Evolutionary conservation across 2,888 invertebrate genomes (phyloP), one percentile per base, ranked within the genome.

Genomic region (Aleiodes testaceus): DNA sequence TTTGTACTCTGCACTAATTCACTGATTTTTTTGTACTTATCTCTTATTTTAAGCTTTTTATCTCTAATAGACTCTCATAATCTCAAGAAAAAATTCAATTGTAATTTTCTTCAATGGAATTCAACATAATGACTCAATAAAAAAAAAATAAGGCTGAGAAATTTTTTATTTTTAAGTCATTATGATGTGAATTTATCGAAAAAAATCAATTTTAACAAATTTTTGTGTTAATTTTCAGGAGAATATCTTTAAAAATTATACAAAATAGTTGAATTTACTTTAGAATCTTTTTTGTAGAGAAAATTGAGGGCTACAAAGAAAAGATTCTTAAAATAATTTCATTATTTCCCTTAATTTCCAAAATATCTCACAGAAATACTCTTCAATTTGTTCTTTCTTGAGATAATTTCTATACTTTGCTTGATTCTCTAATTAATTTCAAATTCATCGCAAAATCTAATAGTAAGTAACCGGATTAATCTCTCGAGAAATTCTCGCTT

Each of bases 1-100:
- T 59, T 59, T 59, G 59, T 59, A 59, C 59, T 59, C 11, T n/a
- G 53, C 26, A 53, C 26, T 53, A 26, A 50, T 53, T 6, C 26
- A 26, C 12, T 26, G 22, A 50, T 53, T 6, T 53, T 6, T 36
- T 59, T 59, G 59, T 59, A 59, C 59, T 59, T 11, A 42, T 11
- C 14, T 18, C 26, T 30, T 18, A 59, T 42, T 12, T 16, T 30
- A 4, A 12, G 26, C 30, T 30, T 18, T 16, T 18, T 18, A 36
- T 59, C 42, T 42, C 59, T 53, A 53, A 26, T 59, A 9, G 1
- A 2, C 18, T 30, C 18, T 42, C 2, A 18, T 42, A 18, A 16
- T 42, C 16, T n/a, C 18, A 42, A 42, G 59, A 36, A 11, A 30
- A 59, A 59, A 59, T 5, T 26, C 3, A 18, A 59, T 36, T 36